Base-by-base conservation (phyloP, 2,888 invertebrate species). In the Sympetrum striolatum region DNA sequence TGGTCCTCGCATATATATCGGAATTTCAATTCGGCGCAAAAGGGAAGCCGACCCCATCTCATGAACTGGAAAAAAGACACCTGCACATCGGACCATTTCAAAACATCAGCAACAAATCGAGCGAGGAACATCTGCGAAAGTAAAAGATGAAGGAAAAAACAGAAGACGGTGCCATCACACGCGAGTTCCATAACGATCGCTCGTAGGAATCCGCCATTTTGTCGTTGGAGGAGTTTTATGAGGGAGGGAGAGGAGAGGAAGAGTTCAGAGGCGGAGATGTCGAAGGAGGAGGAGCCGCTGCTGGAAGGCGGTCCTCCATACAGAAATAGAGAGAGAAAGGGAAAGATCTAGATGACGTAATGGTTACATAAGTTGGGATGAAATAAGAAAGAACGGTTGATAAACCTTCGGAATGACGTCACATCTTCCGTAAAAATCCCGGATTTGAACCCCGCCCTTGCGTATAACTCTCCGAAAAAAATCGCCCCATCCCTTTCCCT, bases 371-470 rank as follows among this genome's bases (percentile, higher is more conserved):
- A 64, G 2, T 22, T 2, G 86, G 64, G 37, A 37, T 53, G 37
- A 14, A 35, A 31, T 73, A 31, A 31, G 73, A 14, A 37, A 22
- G 86, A 22, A 39, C 2, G n/a, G 22, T 1, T n/a, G 86, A 86
- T 60, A 58, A 64, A 10, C 22, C 60, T 60, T 22, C 35, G 58
- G 73, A 22, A 37, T 86, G 86, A 86, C 86, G 86, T 86, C 86
- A 86, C 37, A 60, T 25, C 82, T 82, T 22, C 60, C 86, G 37
- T 31, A 60, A 86, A 86, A 60, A 86, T 58, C 60, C 86, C 60
- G 86, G 86, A 86, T 86, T 86, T 86, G 86, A 86, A 86, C 86
- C 86, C 86, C 86, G 86, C 86, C 86, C 86, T 37, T 58, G 86
- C 58, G 60, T 86, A 73, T 86, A 86, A 86, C 86, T 37, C 86